Conservation (phyloP, 2,888 invertebrate genomes). For the Drosophila neutralis region DNA sequence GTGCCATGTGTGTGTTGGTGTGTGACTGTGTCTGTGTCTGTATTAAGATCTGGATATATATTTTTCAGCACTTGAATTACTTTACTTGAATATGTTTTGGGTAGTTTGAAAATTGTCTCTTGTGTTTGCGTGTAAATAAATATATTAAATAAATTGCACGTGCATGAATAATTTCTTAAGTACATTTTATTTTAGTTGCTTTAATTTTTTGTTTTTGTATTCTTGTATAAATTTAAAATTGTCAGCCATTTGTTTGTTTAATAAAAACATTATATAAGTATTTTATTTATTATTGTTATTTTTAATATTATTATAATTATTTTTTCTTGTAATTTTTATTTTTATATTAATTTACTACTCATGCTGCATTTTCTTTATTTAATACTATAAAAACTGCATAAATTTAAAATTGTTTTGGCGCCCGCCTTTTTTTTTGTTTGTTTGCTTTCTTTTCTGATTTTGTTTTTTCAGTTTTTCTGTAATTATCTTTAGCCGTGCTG, state of each 20-base stretch:
- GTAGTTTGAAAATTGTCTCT: constrained; percentile 12
- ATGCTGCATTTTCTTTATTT: constrained; percentile 25
- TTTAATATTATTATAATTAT: constrained; percentile 23
- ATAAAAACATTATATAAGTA: constrained; percentile 71
- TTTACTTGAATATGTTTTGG: constrained; percentile 11
- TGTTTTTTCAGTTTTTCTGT: constrained; percentile 4
- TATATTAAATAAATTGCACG: constrained; percentile 69
- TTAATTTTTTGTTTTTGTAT: constrained; percentile 17
- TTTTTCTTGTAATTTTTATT: constrained; percentile 22
- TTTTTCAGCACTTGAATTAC: constrained; percentile 24
- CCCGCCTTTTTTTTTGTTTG: constrained; percentile 16
- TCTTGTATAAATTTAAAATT: constrained; percentile 77
- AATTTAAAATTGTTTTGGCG: constrained; percentile 70
- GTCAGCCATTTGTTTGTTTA: constrained; percentile 73
- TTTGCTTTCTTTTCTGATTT: constrained; percentile 7
- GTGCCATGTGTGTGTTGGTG: constrained; percentile 7
- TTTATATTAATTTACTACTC: constrained; percentile 32
- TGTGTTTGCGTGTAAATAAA: constrained; percentile 51
- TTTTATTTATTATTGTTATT: constrained; percentile 23
- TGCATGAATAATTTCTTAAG: constrained; percentile 77
- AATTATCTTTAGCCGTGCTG: constrained; percentile 31
- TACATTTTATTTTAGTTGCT: constrained; percentile 34
- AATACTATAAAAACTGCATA: constrained; percentile 71
- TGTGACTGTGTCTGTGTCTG: constrained; percentile 20
- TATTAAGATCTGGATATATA: constrained; percentile 21